phyloP scores from a whole-genome alignment of 2,797 vertebrate genomes.

The Sebastes cheni region DNA sequence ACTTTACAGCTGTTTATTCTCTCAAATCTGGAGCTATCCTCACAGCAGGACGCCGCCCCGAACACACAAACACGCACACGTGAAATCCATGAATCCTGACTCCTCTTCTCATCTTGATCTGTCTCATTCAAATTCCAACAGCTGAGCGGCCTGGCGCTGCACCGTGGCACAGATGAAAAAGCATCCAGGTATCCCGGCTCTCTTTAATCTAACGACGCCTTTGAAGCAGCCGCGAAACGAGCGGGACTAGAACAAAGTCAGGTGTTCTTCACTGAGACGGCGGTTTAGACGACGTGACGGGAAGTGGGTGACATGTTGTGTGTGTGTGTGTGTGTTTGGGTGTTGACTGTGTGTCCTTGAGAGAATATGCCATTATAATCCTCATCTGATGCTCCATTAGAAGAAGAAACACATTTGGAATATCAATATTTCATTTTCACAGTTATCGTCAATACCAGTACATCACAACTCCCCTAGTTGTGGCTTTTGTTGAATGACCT shows the following conservation, averaged over 20 bases:
- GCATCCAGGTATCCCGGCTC: background rate
- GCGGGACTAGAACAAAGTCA: conserved; percentile 56
- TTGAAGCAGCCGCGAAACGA: conserved; percentile 61
- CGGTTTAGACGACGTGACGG: conserved; percentile 22
- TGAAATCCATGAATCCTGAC: conserved; percentile 3
- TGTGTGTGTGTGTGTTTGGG: background rate
- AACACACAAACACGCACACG: background rate
- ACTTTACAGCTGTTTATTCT: conserved; percentile 9
- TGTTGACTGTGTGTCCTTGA: conserved; percentile 4
- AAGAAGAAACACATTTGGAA: background rate
- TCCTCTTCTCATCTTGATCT: conserved; percentile 39
- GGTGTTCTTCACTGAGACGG: conserved; percentile 35
- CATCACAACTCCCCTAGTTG: background rate
- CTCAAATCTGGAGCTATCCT: background rate
- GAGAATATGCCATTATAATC: background rate
- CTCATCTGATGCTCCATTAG: background rate
- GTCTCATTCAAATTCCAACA: conserved; percentile 65
- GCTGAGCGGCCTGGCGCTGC: conserved; percentile 19
- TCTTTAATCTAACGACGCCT: conserved; percentile 67
- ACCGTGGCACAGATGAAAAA: conserved; percentile 40
- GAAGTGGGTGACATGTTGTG: conserved; percentile 22
- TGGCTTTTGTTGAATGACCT: background rate
- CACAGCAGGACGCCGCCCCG: conserved; percentile 2
- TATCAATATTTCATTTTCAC: background rate
- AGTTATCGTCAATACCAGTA: fast-evolving